Percentiles rank a stretch among this genome's conserved stretches.
These are phyloP conservation scores for Aphidius colemani DNA, from an alignment of 2,888 invertebrate genomes.

Conservation along the genomic window DNA sequence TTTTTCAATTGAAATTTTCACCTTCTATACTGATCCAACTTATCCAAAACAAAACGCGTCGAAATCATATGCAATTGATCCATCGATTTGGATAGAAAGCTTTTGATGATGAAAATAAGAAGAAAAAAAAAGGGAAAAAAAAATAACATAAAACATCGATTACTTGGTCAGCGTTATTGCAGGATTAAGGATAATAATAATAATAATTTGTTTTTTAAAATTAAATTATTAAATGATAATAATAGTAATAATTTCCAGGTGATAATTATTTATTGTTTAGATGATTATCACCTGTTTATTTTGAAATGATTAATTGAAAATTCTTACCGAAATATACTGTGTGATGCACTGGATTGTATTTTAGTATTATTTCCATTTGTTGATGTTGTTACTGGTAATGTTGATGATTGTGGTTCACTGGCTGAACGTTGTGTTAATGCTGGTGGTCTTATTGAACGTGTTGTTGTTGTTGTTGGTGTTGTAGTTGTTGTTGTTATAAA, in stretches of 20 bases:
- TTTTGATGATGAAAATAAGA: constrained; percentile 40
- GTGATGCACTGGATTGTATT: constrained; percentile 55
- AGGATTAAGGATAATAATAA: neutral
- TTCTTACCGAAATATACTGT: constrained; percentile 54
- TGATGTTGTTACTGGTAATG: constrained; percentile 60
- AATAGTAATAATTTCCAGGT: too few relatives aligned
- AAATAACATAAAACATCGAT: constrained; percentile 17
- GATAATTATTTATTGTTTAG: too few relatives aligned
- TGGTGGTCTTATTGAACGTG: constrained; percentile 55
- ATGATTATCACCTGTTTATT: too few relatives aligned
- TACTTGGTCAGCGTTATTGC: constrained; percentile 13
- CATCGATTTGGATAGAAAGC: constrained; percentile 59
- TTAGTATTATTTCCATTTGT: constrained; percentile 55
- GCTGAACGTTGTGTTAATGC: constrained; percentile 67
- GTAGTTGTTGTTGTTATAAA: constrained; percentile 35
- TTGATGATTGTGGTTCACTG: constrained; percentile 67
- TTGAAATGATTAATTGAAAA: neutral
- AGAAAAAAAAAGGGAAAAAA: constrained; percentile 19
- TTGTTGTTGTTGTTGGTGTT: constrained; percentile 62
- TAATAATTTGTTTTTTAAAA: neutral
- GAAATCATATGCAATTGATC: constrained; percentile 60
- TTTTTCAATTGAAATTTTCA: constrained; percentile 37
- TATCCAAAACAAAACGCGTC: constrained; percentile 59
- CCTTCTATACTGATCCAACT: constrained; percentile 58
- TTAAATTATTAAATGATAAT: neutral